Evolutionary conservation across 2,113 vertebrate species (phyloP).

Genomic region (Planiliza haematocheilus): DNA sequence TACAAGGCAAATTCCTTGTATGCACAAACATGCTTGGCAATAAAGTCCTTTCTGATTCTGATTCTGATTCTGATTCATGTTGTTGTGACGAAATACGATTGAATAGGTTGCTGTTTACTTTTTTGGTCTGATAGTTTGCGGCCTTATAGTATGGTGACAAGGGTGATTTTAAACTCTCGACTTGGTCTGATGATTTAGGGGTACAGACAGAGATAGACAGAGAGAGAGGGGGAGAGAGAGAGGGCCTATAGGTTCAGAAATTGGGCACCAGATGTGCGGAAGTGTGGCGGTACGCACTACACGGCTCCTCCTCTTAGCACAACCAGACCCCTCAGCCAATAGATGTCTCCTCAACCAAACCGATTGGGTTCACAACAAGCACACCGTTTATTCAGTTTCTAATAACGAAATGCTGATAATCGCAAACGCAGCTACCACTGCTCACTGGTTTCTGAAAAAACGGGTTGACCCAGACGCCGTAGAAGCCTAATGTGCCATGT

Average conservation of each 20-base stretch:
- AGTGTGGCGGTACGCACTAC: conserved; percentile 45
- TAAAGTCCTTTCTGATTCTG: too few species aligned
- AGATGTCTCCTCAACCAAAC: not conserved
- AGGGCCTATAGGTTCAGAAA: conserved; percentile 25
- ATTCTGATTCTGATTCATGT: too few species aligned
- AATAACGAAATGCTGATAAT: not conserved
- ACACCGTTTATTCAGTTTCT: not conserved
- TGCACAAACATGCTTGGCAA: too few species aligned
- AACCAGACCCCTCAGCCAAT: conserved; percentile 21
- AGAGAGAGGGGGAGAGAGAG: not conserved
- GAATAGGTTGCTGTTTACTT: too few species aligned
- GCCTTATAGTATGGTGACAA: too few species aligned
- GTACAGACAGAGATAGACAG: too few species aligned
- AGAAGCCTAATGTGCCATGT: not conserved
- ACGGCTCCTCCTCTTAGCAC: conserved; percentile 58
- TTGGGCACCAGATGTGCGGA: conserved; percentile 78
- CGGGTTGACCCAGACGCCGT: not conserved
- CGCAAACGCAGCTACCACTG: not conserved
- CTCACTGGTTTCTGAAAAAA: not conserved
- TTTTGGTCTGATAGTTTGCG: too few species aligned
- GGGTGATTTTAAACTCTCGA: not conserved
- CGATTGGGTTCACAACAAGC: conserved; percentile 8
- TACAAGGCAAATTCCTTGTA: too few species aligned
- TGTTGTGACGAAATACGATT: too few species aligned
- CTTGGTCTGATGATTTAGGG: not conserved